These are phyloP conservation scores for Steinernema carpocapsae DNA, from an alignment of 2,888 invertebrate species.

Conservation along the genomic window DNA sequence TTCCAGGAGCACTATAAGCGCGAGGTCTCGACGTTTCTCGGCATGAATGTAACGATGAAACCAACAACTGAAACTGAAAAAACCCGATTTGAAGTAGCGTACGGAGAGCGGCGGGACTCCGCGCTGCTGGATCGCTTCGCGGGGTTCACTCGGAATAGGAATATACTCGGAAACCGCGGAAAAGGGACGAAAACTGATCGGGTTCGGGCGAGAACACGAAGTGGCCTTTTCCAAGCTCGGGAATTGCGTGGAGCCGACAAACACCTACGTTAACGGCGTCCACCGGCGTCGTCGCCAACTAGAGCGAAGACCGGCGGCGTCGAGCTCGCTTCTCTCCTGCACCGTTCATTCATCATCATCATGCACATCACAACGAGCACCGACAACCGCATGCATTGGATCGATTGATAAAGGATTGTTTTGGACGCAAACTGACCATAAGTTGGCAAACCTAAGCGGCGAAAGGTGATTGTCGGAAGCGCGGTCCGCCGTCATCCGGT, in stretches of 20 bases:
- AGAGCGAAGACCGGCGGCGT: conserved; percentile 28
- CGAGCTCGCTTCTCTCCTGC: conserved; percentile 15
- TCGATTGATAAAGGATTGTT: conserved; percentile 28
- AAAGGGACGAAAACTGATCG: neutral
- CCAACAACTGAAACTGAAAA: neutral
- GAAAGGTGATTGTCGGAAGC: neutral
- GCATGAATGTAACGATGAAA: neutral
- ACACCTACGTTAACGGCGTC: neutral
- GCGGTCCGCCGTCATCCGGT: neutral
- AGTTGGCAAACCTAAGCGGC: neutral
- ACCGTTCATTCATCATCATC: conserved; percentile 28
- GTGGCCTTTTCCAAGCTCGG: neutral
- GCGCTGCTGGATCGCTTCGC: too few relatives aligned
- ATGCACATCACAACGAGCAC: conserved; percentile 7
- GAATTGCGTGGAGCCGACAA: neutral
- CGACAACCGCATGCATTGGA: conserved; percentile 20
- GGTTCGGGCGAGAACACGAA: neutral
- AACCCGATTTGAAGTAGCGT: too few relatives aligned
- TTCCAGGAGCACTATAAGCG: conserved; percentile 9
- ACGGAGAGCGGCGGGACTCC: too few relatives aligned
- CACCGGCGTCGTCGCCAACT: neutral
- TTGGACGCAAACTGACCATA: conserved; percentile 1
- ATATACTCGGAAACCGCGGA: neutral
- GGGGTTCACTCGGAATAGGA: too few relatives aligned
- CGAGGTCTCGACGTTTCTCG: neutral